A percentile compares a stretch with the other conserved stretches of the same genome.
Evolutionary conservation across 2,797 vertebrate species (phyloP).

Genomic region (Macropus fuliginosus): DNA sequence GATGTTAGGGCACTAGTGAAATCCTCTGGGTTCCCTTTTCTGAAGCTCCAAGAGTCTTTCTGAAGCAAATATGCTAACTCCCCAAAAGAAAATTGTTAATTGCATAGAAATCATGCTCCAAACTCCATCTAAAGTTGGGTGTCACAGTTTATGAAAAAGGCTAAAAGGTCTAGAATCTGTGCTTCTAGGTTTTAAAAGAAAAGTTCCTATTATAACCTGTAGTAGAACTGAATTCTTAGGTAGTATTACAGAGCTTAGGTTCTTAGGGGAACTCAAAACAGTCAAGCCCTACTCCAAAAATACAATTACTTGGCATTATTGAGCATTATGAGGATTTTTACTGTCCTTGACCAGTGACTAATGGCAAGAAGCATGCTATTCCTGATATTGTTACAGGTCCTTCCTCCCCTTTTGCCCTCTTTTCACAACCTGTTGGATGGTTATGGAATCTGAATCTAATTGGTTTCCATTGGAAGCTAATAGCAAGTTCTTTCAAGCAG

Average conservation of each 20-base stretch:
- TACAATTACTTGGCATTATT: slow-evolving; percentile 60
- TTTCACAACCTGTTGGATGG: background rate
- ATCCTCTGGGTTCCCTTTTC: slow-evolving; percentile 23
- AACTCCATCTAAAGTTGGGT: slow-evolving; percentile 47
- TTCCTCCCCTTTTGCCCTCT: background rate
- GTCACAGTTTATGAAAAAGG: slow-evolving; percentile 63
- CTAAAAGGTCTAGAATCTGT: slow-evolving; percentile 67
- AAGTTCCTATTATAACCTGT: slow-evolving; percentile 67
- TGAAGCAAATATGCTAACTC: background rate
- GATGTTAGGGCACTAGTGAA: background rate
- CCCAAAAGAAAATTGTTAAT: slow-evolving; percentile 73
- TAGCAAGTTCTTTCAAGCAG: slow-evolving; percentile 28
- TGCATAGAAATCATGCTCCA: slow-evolving; percentile 72
- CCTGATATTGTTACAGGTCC: background rate
- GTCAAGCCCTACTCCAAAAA: background rate
- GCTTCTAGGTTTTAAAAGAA: slow-evolving; percentile 60
- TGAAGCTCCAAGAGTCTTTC: slow-evolving; percentile 54
- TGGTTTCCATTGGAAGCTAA: slow-evolving; percentile 60
- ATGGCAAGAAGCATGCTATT: slow-evolving; percentile 31
- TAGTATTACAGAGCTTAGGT: slow-evolving; percentile 2
- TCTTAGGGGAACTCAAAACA: background rate
- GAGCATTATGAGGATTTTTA: slow-evolving; percentile 37
- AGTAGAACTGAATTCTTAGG: slow-evolving; percentile 26
- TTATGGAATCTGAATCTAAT: slow-evolving; percentile 51
- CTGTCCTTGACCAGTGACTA: background rate